Evolutionary conservation across 2,113 vertebrate genomes (phyloP).

Genomic region (Marcusenius ussheri): DNA sequence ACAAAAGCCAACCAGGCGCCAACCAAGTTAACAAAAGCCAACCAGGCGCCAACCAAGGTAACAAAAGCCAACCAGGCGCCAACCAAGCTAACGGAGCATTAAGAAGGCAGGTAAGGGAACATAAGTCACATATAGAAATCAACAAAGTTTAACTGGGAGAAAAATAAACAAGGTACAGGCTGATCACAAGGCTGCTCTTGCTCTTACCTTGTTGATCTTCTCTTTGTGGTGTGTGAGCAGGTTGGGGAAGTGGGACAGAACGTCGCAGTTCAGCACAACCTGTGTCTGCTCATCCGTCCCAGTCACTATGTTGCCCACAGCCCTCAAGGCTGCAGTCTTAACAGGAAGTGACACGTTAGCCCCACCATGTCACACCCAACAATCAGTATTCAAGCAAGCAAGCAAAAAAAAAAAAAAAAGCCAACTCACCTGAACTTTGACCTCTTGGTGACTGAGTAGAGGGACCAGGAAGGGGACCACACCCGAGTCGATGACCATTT

Average conservation of each 20-base stretch:
- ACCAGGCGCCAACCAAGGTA: background rate
- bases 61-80: background rate
- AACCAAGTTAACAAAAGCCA: too few species aligned
- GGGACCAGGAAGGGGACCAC: slow-evolving; percentile 96
- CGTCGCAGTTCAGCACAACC: slow-evolving; percentile 98
- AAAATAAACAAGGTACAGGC: background rate
- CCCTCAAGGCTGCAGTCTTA: slow-evolving; percentile 92
- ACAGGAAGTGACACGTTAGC: slow-evolving; percentile 18
- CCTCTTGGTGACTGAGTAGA: slow-evolving; percentile 96
- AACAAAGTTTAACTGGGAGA: background rate
- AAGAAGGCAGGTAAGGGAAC: background rate
- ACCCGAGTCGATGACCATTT: slow-evolving; percentile 98
- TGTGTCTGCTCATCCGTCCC: slow-evolving; percentile 98
- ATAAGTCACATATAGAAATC: background rate
- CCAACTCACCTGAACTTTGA: slow-evolving; percentile 91
- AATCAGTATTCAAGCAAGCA: background rate
- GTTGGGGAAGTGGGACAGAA: slow-evolving; percentile 92
- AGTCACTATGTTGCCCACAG: slow-evolving; percentile 97
- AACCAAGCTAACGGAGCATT: background rate
- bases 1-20: too few species aligned
- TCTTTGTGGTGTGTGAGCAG: slow-evolving; percentile 97
- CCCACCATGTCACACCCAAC: background rate
- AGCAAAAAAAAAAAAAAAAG: background rate
- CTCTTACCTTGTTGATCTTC: slow-evolving; percentile 94
- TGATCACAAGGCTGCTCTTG: background rate